phyloP scores from a whole-genome alignment of 1,140 invertebrate species.

The Macrotrachela quadricornifera region DNA sequence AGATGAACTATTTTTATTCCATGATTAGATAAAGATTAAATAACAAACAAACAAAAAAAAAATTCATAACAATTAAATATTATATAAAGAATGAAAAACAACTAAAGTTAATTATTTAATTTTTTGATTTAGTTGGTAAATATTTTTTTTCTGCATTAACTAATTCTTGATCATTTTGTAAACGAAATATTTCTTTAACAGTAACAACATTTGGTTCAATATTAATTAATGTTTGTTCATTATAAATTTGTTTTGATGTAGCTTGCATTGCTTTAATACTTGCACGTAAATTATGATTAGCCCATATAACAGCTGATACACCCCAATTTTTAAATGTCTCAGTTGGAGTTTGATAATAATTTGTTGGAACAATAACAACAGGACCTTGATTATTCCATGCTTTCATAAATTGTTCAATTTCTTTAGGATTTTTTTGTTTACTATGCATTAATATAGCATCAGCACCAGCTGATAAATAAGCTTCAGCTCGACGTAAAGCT shows the following conservation, averaged over 20 bases:
- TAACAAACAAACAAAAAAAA: too few relatives aligned
- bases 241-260: slow-evolving; percentile 20
- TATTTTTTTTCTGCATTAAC: slow-evolving; percentile 30
- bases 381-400: slow-evolving; percentile 32
- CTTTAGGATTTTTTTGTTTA: slow-evolving; percentile 29
- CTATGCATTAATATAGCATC: slow-evolving; percentile 34
- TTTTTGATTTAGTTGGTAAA: slow-evolving; percentile 16
- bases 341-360: slow-evolving; percentile 31
- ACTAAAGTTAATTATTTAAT: too few relatives aligned
- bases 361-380: slow-evolving; percentile 33
- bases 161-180: slow-evolving; percentile 30
- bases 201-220: slow-evolving; percentile 26
- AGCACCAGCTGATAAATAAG: slow-evolving; percentile 31
- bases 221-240: slow-evolving; percentile 21
- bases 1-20: too few relatives aligned
- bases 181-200: slow-evolving; percentile 31
- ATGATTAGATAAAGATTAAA: too few relatives aligned
- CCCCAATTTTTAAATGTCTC: slow-evolving; percentile 26
- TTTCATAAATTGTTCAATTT: slow-evolving; percentile 33
- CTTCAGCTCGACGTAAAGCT: slow-evolving; percentile 29
- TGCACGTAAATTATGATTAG: slow-evolving; percentile 32
- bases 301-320: slow-evolving; percentile 32
- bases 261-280: slow-evolving; percentile 30
- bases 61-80: too few relatives aligned
- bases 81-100: too few relatives aligned